Conservation (phyloP, 92 coral and sea anemone genomes). For the Actinostola sp. region DNA sequence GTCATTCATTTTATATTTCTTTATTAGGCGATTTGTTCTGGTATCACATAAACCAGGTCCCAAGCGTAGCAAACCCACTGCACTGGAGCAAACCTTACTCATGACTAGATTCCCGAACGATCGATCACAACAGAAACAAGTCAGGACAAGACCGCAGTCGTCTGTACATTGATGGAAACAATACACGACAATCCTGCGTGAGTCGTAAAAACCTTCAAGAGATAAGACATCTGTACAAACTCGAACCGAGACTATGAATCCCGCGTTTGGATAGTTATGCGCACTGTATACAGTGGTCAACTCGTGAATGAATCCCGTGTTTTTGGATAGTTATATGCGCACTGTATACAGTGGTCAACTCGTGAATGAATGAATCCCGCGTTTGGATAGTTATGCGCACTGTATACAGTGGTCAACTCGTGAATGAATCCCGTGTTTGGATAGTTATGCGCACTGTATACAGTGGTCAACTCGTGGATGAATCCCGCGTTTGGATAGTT, state of each 20-base stretch:
- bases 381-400: no score
- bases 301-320: no score
- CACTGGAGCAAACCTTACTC: constrained; percentile 25
- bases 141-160: background rate
- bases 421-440: no score
- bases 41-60: constrained; percentile 29
- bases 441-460: no score
- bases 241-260: background rate
- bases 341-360: no score
- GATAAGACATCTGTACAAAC: background rate
- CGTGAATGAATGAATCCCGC: no score
- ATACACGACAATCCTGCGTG: background rate
- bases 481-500: no score
- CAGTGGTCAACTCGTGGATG: no score
- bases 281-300: no score
- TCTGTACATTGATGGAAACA: background rate
- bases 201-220: background rate
- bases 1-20: background rate
- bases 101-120: constrained; percentile 41
- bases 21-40: constrained; percentile 26
- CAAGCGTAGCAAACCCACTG: constrained; percentile 16
- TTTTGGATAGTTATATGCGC: no score
- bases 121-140: constrained; percentile 1
- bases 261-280: no score
- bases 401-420: no score